Conservation (phyloP, 1,140 invertebrate genomes). For the Tetramorium parvispinum region DNA sequence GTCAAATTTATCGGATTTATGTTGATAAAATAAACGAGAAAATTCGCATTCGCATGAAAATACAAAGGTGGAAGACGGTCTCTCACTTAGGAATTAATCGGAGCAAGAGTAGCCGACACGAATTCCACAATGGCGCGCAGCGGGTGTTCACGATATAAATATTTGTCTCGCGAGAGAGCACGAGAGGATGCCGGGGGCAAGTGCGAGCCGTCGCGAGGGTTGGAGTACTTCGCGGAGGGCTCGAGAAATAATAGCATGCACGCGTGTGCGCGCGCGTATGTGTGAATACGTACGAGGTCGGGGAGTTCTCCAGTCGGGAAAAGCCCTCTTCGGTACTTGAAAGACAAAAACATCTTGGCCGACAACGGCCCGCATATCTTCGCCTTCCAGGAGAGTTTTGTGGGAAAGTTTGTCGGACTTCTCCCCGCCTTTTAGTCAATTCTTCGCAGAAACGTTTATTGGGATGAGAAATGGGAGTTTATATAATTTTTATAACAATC, state of each 20-base stretch:
- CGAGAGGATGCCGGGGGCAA: constrained; percentile 63
- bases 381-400: constrained; percentile 70
- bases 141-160: constrained; percentile 82
- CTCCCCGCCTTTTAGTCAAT: neutral
- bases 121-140: constrained; percentile 77
- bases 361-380: constrained; percentile 78
- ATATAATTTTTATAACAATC: neutral
- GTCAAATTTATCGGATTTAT: neutral
- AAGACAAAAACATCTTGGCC: constrained; percentile 75
- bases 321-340: constrained; percentile 72
- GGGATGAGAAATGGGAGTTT: neutral
- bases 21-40: neutral
- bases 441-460: constrained; percentile 23
- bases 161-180: constrained; percentile 78
- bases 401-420: constrained; percentile 72
- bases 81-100: constrained; percentile 61
- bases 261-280: constrained; percentile 50
- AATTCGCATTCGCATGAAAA: neutral
- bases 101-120: constrained; percentile 61
- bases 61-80: neutral
- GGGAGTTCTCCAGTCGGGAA: constrained; percentile 63
- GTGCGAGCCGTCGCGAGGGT: constrained; percentile 69
- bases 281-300: constrained; percentile 63
- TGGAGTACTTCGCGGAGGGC: constrained; percentile 66
- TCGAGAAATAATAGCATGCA: constrained; percentile 40